These are phyloP conservation scores for Chouioia cunea DNA, from an alignment of 2,888 invertebrate species.

Conservation along the genomic window DNA sequence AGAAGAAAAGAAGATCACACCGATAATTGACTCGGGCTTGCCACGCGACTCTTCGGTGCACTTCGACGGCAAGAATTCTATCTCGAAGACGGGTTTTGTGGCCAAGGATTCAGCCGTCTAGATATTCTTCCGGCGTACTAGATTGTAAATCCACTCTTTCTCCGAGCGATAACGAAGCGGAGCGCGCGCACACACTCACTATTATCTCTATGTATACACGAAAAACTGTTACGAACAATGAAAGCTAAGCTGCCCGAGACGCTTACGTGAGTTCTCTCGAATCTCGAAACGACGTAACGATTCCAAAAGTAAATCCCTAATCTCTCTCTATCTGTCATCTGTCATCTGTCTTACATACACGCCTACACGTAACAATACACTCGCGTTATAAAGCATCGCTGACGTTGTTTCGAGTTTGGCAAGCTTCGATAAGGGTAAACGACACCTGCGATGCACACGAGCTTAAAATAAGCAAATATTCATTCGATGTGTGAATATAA, in stretches of 20 bases:
- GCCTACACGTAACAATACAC: too few species aligned
- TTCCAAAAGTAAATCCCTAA: constrained; percentile 3
- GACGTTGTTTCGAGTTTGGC: constrained; percentile 24
- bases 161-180: constrained; percentile 41
- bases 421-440: constrained; percentile 18
- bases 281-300: not conserved
- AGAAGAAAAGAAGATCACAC: constrained; percentile 72
- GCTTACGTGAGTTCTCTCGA: too few species aligned
- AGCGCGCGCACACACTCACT: constrained; percentile 16
- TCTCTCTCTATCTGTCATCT: constrained; percentile 15
- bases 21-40: constrained; percentile 71
- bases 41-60: constrained; percentile 81
- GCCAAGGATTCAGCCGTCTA: constrained; percentile 92
- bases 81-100: constrained; percentile 87
- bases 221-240: too few species aligned
- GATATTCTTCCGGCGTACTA: constrained; percentile 70
- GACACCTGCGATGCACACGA: constrained; percentile 25
- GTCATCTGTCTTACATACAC: too few species aligned
- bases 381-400: not conserved
- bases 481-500: not conserved
- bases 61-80: constrained; percentile 85
- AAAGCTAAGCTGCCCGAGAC: too few species aligned
- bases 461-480: constrained; percentile 15
- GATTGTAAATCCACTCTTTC: constrained; percentile 65
- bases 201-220: not conserved